Conservation (phyloP, 1,140 invertebrate genomes). For the Pentalonia nigronervosa region DNA sequence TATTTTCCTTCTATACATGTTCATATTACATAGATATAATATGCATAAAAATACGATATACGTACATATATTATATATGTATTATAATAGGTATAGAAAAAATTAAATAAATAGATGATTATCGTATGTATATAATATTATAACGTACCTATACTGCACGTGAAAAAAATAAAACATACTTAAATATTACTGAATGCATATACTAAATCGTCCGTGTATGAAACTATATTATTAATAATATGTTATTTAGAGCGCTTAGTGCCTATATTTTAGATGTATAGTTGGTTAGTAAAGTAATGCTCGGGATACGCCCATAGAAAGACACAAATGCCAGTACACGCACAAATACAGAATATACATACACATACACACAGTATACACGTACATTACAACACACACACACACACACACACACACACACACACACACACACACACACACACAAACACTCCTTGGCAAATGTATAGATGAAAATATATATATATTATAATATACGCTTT, state of each 20-base stretch:
- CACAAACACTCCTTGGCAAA: neutral
- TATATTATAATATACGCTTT: slow-evolving; percentile 25
- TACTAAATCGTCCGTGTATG: neutral
- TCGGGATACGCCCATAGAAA: neutral
- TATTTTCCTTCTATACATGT: neutral
- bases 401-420: neutral
- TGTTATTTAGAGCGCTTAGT: slow-evolving; percentile 17
- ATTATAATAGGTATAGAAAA: neutral
- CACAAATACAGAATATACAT: neutral
- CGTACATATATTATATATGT: neutral
- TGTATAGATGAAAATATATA: neutral
- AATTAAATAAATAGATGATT: slow-evolving; percentile 8
- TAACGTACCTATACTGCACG: slow-evolving; percentile 9
- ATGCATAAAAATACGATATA: neutral
- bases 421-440: neutral
- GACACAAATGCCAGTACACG: neutral
- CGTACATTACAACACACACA: neutral
- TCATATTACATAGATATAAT: neutral
- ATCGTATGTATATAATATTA: neutral
- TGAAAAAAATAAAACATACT: no score
- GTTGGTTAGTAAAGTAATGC: slow-evolving; percentile 10
- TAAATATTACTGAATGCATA: slow-evolving; percentile 23
- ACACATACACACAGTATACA: neutral
- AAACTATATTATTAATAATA: neutral
- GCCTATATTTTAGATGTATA: slow-evolving; percentile 37